A percentile compares a stretch with the other conserved stretches of the same genome.
Evolutionary conservation across 1,140 invertebrate species (phyloP).

Genomic region (Thaumetopoea pityocampa): DNA sequence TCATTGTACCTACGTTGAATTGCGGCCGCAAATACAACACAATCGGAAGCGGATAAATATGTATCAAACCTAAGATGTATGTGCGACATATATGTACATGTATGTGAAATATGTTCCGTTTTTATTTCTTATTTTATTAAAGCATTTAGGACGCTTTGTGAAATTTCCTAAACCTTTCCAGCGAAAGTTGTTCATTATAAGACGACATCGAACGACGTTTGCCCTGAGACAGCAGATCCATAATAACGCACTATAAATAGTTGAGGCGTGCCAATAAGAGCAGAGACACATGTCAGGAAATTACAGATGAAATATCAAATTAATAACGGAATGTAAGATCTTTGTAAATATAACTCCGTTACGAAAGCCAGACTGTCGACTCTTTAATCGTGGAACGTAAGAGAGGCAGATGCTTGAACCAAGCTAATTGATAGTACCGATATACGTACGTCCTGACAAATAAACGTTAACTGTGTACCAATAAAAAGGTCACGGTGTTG

Average conservation of each 20-base stretch:
- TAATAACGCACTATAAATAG: constrained; percentile 1
- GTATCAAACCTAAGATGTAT: constrained; percentile 11
- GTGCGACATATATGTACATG: constrained; percentile 6
- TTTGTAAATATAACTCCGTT: constrained; percentile 7
- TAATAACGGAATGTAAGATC: not conserved
- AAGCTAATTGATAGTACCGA: constrained; percentile 5
- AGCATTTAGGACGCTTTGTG: not conserved
- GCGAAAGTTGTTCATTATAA: too few relatives aligned
- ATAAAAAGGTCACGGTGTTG: constrained; percentile 49
- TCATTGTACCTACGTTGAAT: constrained; percentile 41
- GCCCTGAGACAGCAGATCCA: not conserved
- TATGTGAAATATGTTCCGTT: constrained; percentile 1
- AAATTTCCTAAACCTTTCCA: constrained; percentile 1
- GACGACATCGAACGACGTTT: not conserved
- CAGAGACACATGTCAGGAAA: constrained; percentile 3
- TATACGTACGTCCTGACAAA: constrained; percentile 17
- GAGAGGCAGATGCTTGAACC: constrained; percentile 10
- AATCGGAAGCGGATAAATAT: constrained; percentile 27
- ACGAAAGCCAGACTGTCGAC: constrained; percentile 1
- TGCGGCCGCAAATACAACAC: constrained; percentile 36
- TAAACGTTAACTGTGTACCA: constrained; percentile 27
- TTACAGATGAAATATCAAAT: constrained; percentile 9
- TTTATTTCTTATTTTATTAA: constrained; percentile 1
- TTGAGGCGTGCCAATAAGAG: not conserved
- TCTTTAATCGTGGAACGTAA: not conserved